Percentiles rank a stretch among this genome's conserved stretches.
These are phyloP conservation scores for Pholis gunnellus DNA, from an alignment of 2,113 vertebrate genomes.

Conservation along the genomic window DNA sequence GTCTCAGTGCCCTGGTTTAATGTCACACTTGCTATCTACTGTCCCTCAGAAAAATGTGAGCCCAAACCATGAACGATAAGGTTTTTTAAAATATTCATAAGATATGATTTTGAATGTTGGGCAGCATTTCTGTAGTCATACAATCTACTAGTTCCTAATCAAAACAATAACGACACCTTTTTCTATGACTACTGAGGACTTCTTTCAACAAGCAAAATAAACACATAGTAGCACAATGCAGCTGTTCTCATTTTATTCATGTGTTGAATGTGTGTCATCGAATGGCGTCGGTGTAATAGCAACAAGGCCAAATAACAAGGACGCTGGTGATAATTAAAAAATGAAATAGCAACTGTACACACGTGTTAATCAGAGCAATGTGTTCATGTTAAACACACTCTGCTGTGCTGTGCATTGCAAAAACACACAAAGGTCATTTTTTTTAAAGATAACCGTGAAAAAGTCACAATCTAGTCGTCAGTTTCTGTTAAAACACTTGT, in stretches of 20 bases:
- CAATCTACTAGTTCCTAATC: background rate
- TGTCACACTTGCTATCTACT: slow-evolving; percentile 19
- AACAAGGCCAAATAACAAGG: slow-evolving; percentile 8
- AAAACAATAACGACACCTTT: background rate
- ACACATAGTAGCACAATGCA: background rate
- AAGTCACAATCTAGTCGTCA: background rate
- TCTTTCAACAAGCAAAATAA: background rate
- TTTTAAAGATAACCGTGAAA: background rate
- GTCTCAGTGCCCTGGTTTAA: slow-evolving; percentile 39
- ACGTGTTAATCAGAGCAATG: background rate
- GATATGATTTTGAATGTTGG: background rate
- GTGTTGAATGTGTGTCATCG: background rate
- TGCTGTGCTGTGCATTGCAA: background rate
- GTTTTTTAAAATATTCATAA: background rate
- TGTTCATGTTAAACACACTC: background rate
- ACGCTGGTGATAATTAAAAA: background rate
- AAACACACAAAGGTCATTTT: background rate
- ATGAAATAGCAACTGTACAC: background rate
- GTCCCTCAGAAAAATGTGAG: slow-evolving; percentile 9
- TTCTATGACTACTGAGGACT: background rate
- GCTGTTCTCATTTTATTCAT: background rate
- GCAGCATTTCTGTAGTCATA: background rate
- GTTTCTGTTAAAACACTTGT: background rate
- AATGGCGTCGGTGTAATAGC: background rate
- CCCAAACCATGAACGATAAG: background rate